Evolutionary conservation across 64 coral and sea anemone species (phyloP), one percentile per base, ranked within the genome.

Genomic region (Montipora foliosa): DNA sequence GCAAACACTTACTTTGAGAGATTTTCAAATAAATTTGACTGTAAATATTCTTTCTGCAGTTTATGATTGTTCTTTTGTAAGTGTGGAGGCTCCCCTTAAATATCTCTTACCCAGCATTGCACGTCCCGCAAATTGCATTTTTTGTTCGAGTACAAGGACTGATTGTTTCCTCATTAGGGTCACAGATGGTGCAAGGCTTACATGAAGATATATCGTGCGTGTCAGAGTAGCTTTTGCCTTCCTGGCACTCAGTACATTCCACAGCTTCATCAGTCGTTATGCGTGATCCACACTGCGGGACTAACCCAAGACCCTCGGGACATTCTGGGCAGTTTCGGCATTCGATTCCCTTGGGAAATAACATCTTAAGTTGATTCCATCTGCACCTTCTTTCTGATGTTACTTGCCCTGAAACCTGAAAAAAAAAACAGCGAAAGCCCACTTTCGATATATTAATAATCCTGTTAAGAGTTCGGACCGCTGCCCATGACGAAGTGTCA

Each of bases 101-200:
- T 14, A 77, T 37, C 16, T n/a, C 93, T 88, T 94, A 97, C 95
- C 95, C 95, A 46, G 25, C 59, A 25, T 89, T 90, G 69, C 95
- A 97, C 46, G 92, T 94, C 25, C 92, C 95, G 52, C 95, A 95
- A 49, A 92, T 82, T 1, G 95, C 79, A 74, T 97, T 95, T 46
- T 74, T 87, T 37, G 95, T 89, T 5, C 29, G 62, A 29, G 89
- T 92, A 57, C 95, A 97, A 21, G 87, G 80, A 19, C 84, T 75
- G 9, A 97, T 76, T 5, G 78, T 92, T 68, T 88, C 71, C 78
- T 97, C 95, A 17, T 97, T 90, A 4, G 68, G 77, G 8, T 74
- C 92, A 75, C 95, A 97, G 49, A 94, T 84, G 19, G 82, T 73
- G 49, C 95, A 97, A 2, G 95, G 95, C 59, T 91, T 97, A 79